These are phyloP conservation scores for Dendrolimus kikuchii DNA, from an alignment of 1,140 invertebrate species.

Conservation along the genomic window DNA sequence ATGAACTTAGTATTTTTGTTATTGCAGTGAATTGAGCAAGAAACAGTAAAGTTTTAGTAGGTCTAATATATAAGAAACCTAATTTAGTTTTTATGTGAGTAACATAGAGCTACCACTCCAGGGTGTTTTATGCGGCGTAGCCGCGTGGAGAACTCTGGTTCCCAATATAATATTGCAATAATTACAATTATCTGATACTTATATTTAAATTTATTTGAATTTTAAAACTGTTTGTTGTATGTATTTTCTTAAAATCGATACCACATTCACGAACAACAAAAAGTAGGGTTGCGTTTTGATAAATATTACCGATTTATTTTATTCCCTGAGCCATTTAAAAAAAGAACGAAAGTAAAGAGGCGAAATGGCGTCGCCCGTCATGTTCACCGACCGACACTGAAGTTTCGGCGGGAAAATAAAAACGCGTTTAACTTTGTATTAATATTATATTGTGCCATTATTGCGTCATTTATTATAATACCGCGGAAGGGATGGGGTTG, in stretches of 20 bases:
- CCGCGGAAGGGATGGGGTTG: conserved; percentile 61
- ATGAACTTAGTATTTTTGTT: no score
- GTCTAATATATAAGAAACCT: no score
- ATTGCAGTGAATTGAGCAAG: no score
- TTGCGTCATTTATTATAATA: conserved; percentile 70
- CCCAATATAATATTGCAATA: no score
- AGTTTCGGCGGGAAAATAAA: conserved; percentile 62
- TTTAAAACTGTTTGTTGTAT: no score
- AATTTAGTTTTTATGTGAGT: no score
- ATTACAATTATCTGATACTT: no score
- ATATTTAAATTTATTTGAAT: no score
- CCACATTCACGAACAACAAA: conserved; percentile 17
- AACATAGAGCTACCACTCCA: no score
- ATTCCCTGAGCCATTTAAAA: conserved; percentile 58
- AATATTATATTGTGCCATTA: conserved; percentile 71
- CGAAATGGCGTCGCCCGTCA: conserved; percentile 40
- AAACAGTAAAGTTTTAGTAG: no score
- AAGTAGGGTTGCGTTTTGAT: conserved; percentile 41
- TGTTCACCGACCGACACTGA: conserved; percentile 44
- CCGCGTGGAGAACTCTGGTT: no score
- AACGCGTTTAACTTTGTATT: conserved; percentile 69
- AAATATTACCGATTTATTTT: conserved; percentile 68
- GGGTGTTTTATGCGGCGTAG: no score
- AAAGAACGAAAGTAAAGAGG: conserved; percentile 48
- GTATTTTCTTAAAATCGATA: not conserved